A percentile compares a stretch with the other conserved stretches of the same genome.
Conservation (phyloP, 2,113 vertebrate genomes). For the Cygnus atratus region DNA sequence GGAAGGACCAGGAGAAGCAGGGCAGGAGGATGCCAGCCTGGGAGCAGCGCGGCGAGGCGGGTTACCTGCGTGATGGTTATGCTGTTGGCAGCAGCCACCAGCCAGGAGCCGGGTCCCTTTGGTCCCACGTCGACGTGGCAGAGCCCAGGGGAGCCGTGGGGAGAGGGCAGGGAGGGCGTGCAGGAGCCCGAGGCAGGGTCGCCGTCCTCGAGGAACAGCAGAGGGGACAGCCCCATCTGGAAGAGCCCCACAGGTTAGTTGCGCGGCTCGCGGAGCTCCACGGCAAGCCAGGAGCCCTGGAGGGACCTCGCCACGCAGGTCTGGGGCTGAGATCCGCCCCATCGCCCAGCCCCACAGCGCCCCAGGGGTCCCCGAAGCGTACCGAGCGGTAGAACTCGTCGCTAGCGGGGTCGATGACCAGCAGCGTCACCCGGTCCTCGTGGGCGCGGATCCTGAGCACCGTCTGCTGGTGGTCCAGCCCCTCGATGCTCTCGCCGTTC, state of each 20-base stretch:
- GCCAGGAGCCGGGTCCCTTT: conserved; percentile 75
- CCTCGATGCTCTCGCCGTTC: conserved; percentile 85
- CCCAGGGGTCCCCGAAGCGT: not conserved
- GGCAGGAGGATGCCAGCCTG: not conserved
- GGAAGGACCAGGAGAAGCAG: not conserved
- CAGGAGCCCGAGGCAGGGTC: not conserved
- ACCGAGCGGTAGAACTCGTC: conserved; percentile 86
- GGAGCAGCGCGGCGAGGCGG: not conserved
- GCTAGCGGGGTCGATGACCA: conserved; percentile 78
- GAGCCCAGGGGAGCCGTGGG: conserved; percentile 15
- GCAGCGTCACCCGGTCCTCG: conserved; percentile 77
- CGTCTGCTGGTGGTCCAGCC: conserved; percentile 82
- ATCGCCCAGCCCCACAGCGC: not conserved
- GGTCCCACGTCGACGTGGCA: conserved; percentile 67
- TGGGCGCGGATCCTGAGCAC: conserved; percentile 81
- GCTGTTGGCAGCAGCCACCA: conserved; percentile 54
- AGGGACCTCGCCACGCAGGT: not conserved
- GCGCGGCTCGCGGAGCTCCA: accelerated
- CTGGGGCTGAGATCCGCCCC: not conserved
- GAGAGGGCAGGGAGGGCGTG: not conserved
- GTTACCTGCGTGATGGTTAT: not conserved
- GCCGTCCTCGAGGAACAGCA: conserved; percentile 81
- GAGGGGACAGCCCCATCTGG: conserved; percentile 88
- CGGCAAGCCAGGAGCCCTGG: not conserved
- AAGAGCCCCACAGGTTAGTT: not conserved